Base-by-base conservation (phyloP, 2,888 invertebrate genomes). In the Pandemis corylana region DNA sequence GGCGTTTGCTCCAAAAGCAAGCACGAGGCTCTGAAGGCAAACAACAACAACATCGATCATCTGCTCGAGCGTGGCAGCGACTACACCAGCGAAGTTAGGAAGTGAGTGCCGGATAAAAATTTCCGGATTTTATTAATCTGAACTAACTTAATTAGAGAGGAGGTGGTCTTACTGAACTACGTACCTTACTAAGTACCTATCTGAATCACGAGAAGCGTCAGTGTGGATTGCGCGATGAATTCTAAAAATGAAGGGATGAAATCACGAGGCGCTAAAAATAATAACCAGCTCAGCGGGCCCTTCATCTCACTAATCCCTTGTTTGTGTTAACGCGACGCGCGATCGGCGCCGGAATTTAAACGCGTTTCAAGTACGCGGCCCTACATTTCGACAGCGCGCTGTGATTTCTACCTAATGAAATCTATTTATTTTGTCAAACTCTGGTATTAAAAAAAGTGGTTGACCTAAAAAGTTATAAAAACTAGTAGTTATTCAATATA, bases 1-100 rank as follows among this genome's bases (percentile, higher is more conserved):
- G 98, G 98, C 44, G 97, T 98, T 2, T 97, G 98, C 87, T 97
- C 98, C 68, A 96, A 97, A 90, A 95, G 95, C 85, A 98, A 98
- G 92, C 97, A 98, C 87, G 98, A 98, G 85, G 95, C 96, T n/a
- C 94, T 98, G 78, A 97, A 97, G 87, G 94, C 95, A 41, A 95
- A 96, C 79, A 96, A 96, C 83, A 95, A 95, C 81, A 95, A 95
- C 80, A 96, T 98, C 77, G 96, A 97, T 83, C 96, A 97, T 85
- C 94, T 98, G 68, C 94, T 98, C 81, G 98, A 98, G 87, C 96
- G 97, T 77, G 96, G 96, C 80, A 95, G 96, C 80, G 98, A 98
- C 90, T 98, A 98, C 90, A 95, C 96, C 82, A 96, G 96, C 86
- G 98, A 98, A 95, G 96, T 98, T 78, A 96, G 97, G 89, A 98